Conservation (phyloP, 2,888 invertebrate genomes). For the Drosophila kanekoi region DNA sequence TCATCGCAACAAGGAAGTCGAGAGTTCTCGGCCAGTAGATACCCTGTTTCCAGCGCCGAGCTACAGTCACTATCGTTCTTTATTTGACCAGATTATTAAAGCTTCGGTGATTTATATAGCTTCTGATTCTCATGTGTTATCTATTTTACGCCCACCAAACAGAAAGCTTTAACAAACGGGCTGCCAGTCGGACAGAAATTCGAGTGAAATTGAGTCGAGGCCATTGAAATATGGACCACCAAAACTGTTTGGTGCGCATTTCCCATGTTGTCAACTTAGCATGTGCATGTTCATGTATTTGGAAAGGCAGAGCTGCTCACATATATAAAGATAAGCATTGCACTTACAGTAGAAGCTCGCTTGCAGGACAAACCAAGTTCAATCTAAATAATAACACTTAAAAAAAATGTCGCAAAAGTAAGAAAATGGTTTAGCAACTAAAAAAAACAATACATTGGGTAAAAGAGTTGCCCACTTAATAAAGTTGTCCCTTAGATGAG, state of each 20-base stretch:
- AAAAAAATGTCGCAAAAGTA: no score
- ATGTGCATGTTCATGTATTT: constrained; percentile 3
- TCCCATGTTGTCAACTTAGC: constrained; percentile 30
- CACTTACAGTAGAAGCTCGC: constrained; percentile 39
- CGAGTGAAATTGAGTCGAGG: constrained; percentile 19
- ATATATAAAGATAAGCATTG: neutral
- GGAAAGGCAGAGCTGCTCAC: neutral
- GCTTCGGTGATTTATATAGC: neutral
- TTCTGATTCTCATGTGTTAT: constrained; percentile 4
- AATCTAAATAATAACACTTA: neutral
- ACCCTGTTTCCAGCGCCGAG: no score
- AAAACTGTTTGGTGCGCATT: constrained; percentile 23
- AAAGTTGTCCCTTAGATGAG: neutral
- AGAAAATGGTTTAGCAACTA: no score
- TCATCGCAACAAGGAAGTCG: no score
- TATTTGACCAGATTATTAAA: constrained; percentile 3
- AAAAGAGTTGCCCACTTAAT: neutral
- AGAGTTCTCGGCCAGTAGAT: no score
- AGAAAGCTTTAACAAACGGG: constrained; percentile 11
- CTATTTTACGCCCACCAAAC: constrained; percentile 8
- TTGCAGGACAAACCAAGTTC: neutral
- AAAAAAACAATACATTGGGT: no score
- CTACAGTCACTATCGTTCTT: no score
- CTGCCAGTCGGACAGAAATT: constrained; percentile 1
- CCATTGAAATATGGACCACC: constrained; percentile 35